A percentile compares a stretch with the other conserved stretches of the same genome.
phyloP scores from a whole-genome alignment of 1,140 invertebrate genomes.

The Ericerus pela region DNA sequence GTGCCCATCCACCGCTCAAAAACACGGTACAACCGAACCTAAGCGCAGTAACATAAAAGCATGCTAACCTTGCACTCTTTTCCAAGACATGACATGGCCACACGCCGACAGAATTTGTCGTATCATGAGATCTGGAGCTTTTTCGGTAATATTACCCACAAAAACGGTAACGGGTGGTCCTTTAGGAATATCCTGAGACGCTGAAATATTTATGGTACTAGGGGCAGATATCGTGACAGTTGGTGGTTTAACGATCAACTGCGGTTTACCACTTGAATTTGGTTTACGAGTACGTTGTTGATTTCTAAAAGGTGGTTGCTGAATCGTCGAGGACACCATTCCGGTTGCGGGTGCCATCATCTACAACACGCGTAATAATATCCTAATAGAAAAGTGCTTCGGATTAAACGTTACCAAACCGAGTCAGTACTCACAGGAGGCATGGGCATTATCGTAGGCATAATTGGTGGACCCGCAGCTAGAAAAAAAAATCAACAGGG shows the following conservation, averaged over 20 bases:
- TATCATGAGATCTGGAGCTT: constrained; percentile 88
- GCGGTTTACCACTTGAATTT: background rate
- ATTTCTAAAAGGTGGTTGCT: background rate
- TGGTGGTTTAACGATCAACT: background rate
- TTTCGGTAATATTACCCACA: constrained; percentile 94
- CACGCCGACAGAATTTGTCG: constrained; percentile 77
- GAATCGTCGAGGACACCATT: constrained; percentile 18
- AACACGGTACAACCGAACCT: too few relatives aligned
- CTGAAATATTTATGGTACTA: constrained; percentile 5
- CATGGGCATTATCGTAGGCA: constrained; percentile 36
- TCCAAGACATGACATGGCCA: constrained; percentile 91
- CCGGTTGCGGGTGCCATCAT: constrained; percentile 25
- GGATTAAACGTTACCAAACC: constrained; percentile 1
- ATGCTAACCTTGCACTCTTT: constrained; percentile 68
- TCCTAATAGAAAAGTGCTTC: background rate
- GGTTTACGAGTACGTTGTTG: constrained; percentile 15
- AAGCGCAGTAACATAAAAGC: too few relatives aligned
- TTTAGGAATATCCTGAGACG: constrained; percentile 30
- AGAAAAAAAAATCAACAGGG: constrained; percentile 13
- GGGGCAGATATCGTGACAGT: background rate
- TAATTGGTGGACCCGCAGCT: constrained; percentile 30
- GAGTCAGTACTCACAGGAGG: constrained; percentile 32
- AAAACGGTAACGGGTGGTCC: constrained; percentile 93
- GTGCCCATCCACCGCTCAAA: too few relatives aligned
- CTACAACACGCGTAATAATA: constrained; percentile 13